Conservation (phyloP, 1,140 invertebrate species). For the Zelostemma sp. region DNA sequence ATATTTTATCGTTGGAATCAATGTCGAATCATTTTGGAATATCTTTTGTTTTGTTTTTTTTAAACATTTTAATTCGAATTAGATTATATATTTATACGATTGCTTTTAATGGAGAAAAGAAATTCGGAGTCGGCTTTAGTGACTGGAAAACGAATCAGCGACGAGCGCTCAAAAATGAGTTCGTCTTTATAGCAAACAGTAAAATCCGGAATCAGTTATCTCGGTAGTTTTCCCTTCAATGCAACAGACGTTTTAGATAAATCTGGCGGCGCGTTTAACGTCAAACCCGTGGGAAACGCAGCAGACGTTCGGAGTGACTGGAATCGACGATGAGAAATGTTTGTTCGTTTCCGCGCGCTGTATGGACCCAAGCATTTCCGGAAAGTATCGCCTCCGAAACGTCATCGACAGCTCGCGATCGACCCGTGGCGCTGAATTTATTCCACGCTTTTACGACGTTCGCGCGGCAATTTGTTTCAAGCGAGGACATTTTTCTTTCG, state of each 20-base stretch:
- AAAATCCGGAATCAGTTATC: not conserved
- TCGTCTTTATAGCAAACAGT: too few relatives aligned
- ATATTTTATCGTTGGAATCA: too few relatives aligned
- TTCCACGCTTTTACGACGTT: too few relatives aligned
- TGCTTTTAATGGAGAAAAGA: too few relatives aligned
- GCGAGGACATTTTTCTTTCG: too few relatives aligned
- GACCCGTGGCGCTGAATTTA: not conserved
- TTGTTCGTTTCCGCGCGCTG: constrained; percentile 24
- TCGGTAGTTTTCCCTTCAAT: not conserved
- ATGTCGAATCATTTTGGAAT: too few relatives aligned
- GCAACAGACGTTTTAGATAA: constrained; percentile 19
- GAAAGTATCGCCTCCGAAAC: constrained; percentile 16
- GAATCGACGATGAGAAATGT: constrained; percentile 30
- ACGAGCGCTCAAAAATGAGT: not conserved
- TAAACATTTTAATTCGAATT: too few relatives aligned
- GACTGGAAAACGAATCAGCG: not conserved
- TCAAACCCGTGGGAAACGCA: constrained; percentile 31
- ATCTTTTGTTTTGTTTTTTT: too few relatives aligned
- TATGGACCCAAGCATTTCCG: constrained; percentile 34
- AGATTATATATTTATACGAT: too few relatives aligned
- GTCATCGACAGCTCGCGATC: constrained; percentile 13
- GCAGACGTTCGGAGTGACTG: not conserved
- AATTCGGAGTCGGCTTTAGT: not conserved
- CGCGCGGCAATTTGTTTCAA: too few relatives aligned
- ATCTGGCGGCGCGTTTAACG: constrained; percentile 22